A percentile compares a stretch with the other conserved stretches of the same genome.
These are phyloP conservation scores for Metaphire vulgaris DNA, from an alignment of 1,140 invertebrate genomes.

Conservation along the genomic window DNA sequence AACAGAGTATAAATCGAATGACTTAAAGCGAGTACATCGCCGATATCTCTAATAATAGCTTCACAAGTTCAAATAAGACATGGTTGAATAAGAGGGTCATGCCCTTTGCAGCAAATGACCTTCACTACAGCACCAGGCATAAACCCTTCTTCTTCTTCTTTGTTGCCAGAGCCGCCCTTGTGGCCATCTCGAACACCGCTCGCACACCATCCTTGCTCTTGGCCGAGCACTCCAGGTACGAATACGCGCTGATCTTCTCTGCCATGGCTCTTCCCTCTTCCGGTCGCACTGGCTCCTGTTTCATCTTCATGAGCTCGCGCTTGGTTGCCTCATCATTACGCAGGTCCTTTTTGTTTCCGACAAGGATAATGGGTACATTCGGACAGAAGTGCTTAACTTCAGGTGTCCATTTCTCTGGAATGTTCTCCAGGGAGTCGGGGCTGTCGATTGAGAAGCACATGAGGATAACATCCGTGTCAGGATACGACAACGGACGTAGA, in stretches of 20 bases:
- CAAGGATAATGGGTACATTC: constrained; percentile 51
- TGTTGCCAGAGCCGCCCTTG: constrained; percentile 91
- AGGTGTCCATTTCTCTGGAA: constrained; percentile 67
- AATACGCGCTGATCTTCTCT: constrained; percentile 96
- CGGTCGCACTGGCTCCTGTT: constrained; percentile 96
- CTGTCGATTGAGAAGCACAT: constrained; percentile 39
- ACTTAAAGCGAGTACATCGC: not conserved
- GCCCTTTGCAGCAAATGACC: not conserved
- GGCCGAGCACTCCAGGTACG: constrained; percentile 97
- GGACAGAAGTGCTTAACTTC: constrained; percentile 53
- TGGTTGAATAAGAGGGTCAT: no score
- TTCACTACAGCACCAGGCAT: constrained; percentile 11
- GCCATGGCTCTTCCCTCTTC: constrained; percentile 95
- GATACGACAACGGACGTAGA: no score
- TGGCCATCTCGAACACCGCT: constrained; percentile 98
- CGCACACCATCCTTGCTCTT: constrained; percentile 99
- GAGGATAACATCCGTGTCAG: constrained; percentile 71
- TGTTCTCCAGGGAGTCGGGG: constrained; percentile 82
- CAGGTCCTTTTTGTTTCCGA: constrained; percentile 58
- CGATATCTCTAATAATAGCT: no score
- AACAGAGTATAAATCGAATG: not conserved
- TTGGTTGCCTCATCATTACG: constrained; percentile 94
- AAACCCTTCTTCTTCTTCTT: constrained; percentile 38
- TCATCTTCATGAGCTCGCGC: constrained; percentile 94
- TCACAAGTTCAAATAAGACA: no score